Evolutionary conservation across 2,888 invertebrate species (phyloP).

Genomic region (Drosophila cognata): DNA sequence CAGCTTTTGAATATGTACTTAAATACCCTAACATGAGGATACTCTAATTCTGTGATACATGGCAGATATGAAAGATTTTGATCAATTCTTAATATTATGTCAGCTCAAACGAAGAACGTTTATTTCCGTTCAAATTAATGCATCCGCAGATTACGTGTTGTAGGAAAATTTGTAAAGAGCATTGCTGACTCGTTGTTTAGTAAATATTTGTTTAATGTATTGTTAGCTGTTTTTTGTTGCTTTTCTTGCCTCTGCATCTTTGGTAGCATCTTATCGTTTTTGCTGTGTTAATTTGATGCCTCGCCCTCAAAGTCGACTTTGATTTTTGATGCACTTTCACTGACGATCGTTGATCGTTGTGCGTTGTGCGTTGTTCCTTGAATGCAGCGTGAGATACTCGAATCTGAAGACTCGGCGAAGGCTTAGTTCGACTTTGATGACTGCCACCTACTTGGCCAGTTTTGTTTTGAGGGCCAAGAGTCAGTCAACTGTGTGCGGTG

Average conservation of each 20-base stretch:
- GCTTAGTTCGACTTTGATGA: constrained; percentile 33
- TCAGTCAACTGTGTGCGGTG: constrained; percentile 71
- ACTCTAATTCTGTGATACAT: background rate
- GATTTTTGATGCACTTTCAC: constrained; percentile 80
- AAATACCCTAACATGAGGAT: constrained; percentile 40
- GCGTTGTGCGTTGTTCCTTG: constrained; percentile 19
- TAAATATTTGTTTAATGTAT: background rate
- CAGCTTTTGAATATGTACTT: constrained; percentile 15
- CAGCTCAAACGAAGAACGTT: background rate
- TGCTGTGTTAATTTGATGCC: constrained; percentile 75
- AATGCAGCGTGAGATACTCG: constrained; percentile 76
- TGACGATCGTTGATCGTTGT: constrained; percentile 34
- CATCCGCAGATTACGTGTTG: background rate
- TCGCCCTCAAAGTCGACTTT: constrained; percentile 67
- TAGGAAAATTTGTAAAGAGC: constrained; percentile 5
- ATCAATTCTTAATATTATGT: background rate
- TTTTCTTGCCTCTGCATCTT: constrained; percentile 44
- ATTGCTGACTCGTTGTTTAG: constrained; percentile 4
- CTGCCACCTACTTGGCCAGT: constrained; percentile 73
- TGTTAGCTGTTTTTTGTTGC: background rate
- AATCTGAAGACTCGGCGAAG: constrained; percentile 11
- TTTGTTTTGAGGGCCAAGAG: constrained; percentile 36
- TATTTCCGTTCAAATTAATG: background rate
- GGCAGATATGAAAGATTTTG: background rate
- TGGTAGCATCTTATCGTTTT: constrained; percentile 69